phyloP scores from a whole-genome alignment of 1,140 invertebrate species.

The Dendroctonus valens region DNA sequence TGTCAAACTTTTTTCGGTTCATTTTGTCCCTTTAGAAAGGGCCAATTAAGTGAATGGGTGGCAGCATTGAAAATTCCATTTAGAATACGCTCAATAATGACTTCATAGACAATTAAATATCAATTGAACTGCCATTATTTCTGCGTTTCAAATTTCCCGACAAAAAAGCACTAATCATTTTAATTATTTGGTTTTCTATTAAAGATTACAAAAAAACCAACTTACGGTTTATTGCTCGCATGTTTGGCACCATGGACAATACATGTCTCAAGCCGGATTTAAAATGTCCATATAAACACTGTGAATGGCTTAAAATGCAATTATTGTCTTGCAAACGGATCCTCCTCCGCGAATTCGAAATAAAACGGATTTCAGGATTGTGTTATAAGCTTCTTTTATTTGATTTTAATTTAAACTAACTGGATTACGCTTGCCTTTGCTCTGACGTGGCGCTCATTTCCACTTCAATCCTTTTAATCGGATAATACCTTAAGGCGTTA shows the following conservation, averaged over 20 bases:
- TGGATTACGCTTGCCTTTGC: constrained; percentile 26
- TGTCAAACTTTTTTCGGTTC: neutral
- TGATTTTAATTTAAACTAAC: constrained; percentile 36
- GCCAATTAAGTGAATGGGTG: no score
- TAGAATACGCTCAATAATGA: no score
- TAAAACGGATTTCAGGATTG: constrained; percentile 29
- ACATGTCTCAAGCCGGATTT: neutral
- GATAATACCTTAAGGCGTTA: constrained; percentile 15
- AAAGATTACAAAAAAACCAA: no score
- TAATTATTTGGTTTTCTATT: no score
- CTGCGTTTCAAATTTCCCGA: no score
- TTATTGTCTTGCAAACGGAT: constrained; percentile 11
- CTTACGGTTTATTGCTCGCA: no score
- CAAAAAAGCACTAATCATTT: no score
- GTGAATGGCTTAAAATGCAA: constrained; percentile 6
- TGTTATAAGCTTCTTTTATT: constrained; percentile 36
- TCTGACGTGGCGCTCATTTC: constrained; percentile 30
- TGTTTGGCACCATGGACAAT: no score
- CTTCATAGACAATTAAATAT: no score
- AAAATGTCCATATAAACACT: constrained; percentile 1
- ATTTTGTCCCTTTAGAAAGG: no score
- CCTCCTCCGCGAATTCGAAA: constrained; percentile 4
- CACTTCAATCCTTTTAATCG: constrained; percentile 31
- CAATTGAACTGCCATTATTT: no score
- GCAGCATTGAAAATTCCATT: no score